These are phyloP conservation scores for Drosophila kambysellisi DNA, from an alignment of 2,888 invertebrate species.

Conservation along the genomic window DNA sequence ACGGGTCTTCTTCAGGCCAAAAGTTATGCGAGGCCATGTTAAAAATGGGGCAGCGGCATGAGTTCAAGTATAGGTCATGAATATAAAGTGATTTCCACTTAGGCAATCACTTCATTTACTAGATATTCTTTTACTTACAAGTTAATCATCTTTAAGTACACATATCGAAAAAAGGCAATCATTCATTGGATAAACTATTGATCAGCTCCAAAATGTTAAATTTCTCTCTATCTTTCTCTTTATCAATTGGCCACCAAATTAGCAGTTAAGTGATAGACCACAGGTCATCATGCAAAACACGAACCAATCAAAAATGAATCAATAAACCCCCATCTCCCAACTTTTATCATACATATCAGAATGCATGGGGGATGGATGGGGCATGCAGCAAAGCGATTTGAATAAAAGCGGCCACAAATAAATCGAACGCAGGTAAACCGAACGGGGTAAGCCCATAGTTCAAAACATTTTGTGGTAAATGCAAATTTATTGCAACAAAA, in stretches of 20 bases:
- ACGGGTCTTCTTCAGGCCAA: neutral
- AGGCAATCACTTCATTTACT: neutral
- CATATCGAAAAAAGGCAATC: neutral
- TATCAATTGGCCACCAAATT: conserved; percentile 37
- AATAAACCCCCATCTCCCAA: conserved; percentile 43
- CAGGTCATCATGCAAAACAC: conserved; percentile 52
- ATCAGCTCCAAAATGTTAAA: neutral
- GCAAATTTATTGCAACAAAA: conserved; percentile 76
- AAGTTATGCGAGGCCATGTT: conserved; percentile 3
- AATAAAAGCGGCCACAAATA: conserved; percentile 73
- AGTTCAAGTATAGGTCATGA: conserved; percentile 18
- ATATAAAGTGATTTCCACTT: conserved; percentile 9
- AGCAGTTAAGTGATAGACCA: conserved; percentile 61
- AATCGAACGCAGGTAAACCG: conserved; percentile 67
- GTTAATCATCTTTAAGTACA: neutral
- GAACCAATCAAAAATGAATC: conserved; percentile 72
- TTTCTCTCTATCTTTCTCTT: neutral
- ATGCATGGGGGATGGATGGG: conserved; percentile 13
- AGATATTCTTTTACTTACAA: neutral
- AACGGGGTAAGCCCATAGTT: conserved; percentile 65
- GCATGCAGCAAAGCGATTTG: conserved; percentile 50
- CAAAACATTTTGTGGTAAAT: conserved; percentile 78
- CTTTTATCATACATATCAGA: conserved; percentile 6
- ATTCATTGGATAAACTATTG: neutral
- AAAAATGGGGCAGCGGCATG: conserved; percentile 18